phyloP scores from a whole-genome alignment of 2,113 vertebrate genomes.

The Siphamia tubifer region DNA sequence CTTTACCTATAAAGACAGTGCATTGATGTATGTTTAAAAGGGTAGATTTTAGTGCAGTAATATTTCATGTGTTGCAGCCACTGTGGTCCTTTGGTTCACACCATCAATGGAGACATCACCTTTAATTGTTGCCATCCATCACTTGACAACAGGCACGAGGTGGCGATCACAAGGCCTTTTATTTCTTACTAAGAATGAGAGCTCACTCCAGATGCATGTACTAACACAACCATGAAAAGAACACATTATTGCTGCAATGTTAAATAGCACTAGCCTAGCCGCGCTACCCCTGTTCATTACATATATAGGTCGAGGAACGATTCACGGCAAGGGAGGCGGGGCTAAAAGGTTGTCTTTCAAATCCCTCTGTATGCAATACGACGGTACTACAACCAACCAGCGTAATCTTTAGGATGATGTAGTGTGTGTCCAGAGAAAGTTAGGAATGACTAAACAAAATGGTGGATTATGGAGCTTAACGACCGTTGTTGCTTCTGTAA shows the following conservation, averaged over 20 bases:
- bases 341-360: too few relatives aligned
- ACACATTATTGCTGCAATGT: not conserved
- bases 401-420: too few relatives aligned
- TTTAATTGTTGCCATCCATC: slow-evolving; percentile 76
- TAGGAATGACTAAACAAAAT: too few relatives aligned
- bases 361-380: too few relatives aligned
- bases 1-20: slow-evolving; percentile 16
- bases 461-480: too few relatives aligned
- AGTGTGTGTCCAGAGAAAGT: too few relatives aligned
- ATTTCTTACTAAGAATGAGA: slow-evolving; percentile 31
- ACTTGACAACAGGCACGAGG: slow-evolving; percentile 41
- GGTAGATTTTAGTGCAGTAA: slow-evolving; percentile 53
- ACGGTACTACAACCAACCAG: too few relatives aligned
- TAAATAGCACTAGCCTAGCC: too few relatives aligned
- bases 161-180: slow-evolving; percentile 55
- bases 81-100: slow-evolving; percentile 48
- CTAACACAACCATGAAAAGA: not conserved
- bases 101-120: slow-evolving; percentile 66
- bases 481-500: too few relatives aligned
- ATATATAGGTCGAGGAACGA: too few relatives aligned
- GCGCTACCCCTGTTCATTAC: too few relatives aligned
- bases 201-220: not conserved
- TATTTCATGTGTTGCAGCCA: slow-evolving; percentile 56
- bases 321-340: too few relatives aligned
- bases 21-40: slow-evolving; percentile 53